phyloP scores from a whole-genome alignment of 1,140 invertebrate genomes.

The Eufriesea mexicana region DNA sequence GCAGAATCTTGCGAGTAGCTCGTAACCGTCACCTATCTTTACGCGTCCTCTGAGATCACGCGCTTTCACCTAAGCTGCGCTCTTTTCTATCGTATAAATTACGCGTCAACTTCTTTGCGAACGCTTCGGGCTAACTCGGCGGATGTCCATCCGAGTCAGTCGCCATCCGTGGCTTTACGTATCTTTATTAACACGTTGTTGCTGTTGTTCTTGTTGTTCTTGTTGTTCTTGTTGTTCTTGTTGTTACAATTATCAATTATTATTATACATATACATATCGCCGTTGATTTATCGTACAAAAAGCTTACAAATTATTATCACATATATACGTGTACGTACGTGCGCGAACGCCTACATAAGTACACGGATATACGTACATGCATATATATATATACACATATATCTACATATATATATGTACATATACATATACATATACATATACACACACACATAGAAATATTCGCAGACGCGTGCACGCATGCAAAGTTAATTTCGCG shows the following conservation, averaged over 20 bases:
- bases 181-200: neutral
- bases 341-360: slow-evolving; percentile 55
- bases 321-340: slow-evolving; percentile 63
- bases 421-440: slow-evolving; percentile 24
- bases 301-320: slow-evolving; percentile 69
- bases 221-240: no score
- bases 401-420: slow-evolving; percentile 15
- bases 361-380: slow-evolving; percentile 52
- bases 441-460: slow-evolving; percentile 28
- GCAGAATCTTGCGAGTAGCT: no score
- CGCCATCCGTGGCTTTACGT: neutral
- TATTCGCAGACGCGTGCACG: neutral
- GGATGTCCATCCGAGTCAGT: neutral
- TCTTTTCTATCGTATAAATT: slow-evolving; percentile 46
- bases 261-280: slow-evolving; percentile 53
- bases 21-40: neutral
- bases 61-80: slow-evolving; percentile 43
- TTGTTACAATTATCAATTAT: neutral
- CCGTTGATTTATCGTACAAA: slow-evolving; percentile 73
- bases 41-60: slow-evolving; percentile 52
- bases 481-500: slow-evolving; percentile 24
- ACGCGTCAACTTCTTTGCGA: neutral
- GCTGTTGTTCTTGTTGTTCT: neutral
- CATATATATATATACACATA: neutral
- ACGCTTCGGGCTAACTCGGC: neutral